These are phyloP conservation scores for Bufo gargarizans DNA, from an alignment of 2,113 vertebrate species.

Conservation along the genomic window DNA sequence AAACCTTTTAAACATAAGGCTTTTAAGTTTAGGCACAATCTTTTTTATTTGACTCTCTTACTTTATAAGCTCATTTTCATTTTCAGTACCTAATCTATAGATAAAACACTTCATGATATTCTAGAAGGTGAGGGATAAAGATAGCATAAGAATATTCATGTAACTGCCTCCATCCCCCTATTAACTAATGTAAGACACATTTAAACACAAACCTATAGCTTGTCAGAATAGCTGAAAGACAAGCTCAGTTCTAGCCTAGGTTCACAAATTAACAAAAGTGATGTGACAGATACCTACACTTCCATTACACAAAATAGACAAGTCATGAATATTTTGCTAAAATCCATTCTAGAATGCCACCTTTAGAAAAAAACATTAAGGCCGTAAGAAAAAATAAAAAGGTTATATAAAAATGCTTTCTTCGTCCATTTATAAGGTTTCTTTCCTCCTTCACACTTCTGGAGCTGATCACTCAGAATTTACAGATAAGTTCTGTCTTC, in stretches of 20 bases:
- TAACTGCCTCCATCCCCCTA: neutral
- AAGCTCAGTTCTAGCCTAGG: neutral
- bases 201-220: neutral
- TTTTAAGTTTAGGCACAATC: slow-evolving; percentile 60
- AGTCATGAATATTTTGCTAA: no score
- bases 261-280: no score
- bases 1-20: slow-evolving; percentile 60
- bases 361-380: no score
- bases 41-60: slow-evolving; percentile 43
- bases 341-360: no score
- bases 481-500: no score
- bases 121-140: slow-evolving; percentile 4
- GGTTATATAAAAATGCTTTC: no score
- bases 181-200: neutral
- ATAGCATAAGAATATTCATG: neutral
- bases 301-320: no score
- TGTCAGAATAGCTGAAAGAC: neutral
- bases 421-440: no score
- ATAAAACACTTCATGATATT: slow-evolving; percentile 34
- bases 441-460: no score
- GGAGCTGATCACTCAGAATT: no score
- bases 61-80: slow-evolving; percentile 53
- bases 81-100: neutral
- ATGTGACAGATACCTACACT: neutral
- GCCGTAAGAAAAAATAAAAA: no score